Conservation (phyloP, 2,797 vertebrate genomes). For the Tragelaphus eurycerus region DNA sequence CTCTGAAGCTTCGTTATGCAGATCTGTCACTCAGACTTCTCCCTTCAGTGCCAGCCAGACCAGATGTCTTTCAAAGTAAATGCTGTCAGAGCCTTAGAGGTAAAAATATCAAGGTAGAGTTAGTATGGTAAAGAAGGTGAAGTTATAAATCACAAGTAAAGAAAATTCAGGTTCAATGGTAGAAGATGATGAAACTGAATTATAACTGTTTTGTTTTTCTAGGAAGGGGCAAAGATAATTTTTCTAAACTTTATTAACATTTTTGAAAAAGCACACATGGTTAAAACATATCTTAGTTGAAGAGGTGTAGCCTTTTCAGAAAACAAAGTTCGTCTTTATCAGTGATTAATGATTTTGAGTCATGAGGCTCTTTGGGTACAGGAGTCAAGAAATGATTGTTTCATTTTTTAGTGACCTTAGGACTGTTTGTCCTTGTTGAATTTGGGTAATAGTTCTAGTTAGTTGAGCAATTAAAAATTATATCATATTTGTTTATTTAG, state of each 20-base stretch:
- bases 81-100: neutral
- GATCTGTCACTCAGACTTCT: neutral
- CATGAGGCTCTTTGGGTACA: neutral
- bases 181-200: neutral
- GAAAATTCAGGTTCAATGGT: neutral
- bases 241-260: neutral
- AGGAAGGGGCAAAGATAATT: neutral
- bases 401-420: slow-evolving; percentile 18
- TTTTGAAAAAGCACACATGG: neutral
- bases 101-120: neutral
- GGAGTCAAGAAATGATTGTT: slow-evolving; percentile 39
- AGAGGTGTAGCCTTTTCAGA: neutral
- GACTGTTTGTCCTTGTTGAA: neutral
- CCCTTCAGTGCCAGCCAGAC: neutral
- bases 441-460: neutral
- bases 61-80: neutral
- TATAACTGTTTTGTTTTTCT: slow-evolving; percentile 6
- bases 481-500: neutral
- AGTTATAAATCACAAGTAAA: neutral
- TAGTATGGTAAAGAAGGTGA: neutral
- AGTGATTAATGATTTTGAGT: neutral
- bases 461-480: neutral
- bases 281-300: neutral
- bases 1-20: neutral
- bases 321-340: slow-evolving; percentile 34